Evolutionary conservation across 2,113 vertebrate species (phyloP), one percentile per base, ranked within the genome.

Genomic region (Leiothrix lutea): DNA sequence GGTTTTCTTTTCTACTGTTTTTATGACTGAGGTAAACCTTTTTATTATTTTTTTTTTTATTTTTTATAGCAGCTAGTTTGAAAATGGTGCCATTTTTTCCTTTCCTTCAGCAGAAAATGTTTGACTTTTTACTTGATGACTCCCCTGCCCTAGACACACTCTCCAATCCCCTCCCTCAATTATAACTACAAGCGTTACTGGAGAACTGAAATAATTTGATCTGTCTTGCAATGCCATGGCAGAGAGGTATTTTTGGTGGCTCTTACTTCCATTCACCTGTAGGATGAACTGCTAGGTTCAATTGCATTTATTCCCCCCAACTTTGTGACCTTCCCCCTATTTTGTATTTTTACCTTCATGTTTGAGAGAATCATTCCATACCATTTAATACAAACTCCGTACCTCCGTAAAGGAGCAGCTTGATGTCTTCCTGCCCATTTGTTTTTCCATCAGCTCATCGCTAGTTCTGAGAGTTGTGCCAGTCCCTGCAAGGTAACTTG

Each of bases 1-100:
- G 5, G 2, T 73, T 97, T 95, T 81, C 62, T 95, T 94, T 89
- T 62, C 42, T 77, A 44, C 79, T 78, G 50, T 74, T 94, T 93
- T 93, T 88, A 91, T 65, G 62, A 40, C 35, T 69, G 50, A 80
- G 12, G 66, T 75, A 72, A 71, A 61, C 44, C 19, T 56, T 65
- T 84, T 18, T 21, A 6, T 57, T 47, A 5, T 17, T 45, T 1
- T 47, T 35, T 79, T 22, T 35, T 33, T 60, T 7, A 3, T 44
- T 45, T 89, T 84, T 75, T 4, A 75, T 62, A 6, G 4, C 0
- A 7, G 15, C 26, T 83, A 29, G 58, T 88, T 79, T 81, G 57
- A 80, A 91, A 87, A 58, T 57, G 23, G 7, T 92, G 10, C 56
- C 12, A 14, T 79, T 91, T 94, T 82, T 3, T 14, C 14, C 2